Conservation (phyloP, 2,113 vertebrate genomes). For the Propithecus coquereli region DNA sequence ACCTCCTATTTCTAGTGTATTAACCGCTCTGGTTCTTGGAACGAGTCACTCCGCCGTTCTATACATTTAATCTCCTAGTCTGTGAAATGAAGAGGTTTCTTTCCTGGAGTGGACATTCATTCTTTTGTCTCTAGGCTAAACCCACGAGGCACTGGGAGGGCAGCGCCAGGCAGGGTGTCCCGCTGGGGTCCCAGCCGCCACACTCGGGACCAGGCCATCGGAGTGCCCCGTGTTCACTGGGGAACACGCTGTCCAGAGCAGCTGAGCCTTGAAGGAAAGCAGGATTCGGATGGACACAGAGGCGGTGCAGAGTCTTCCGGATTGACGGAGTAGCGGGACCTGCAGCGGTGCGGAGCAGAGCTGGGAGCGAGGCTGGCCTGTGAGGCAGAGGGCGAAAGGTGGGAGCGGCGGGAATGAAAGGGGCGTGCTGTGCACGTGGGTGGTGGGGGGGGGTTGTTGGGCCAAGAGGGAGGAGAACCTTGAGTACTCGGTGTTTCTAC, state of each 20-base stretch:
- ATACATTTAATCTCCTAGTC: neutral
- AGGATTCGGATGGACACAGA: neutral
- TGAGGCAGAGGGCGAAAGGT: neutral
- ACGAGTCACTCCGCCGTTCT: neutral
- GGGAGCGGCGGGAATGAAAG: neutral
- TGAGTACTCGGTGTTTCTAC: neutral
- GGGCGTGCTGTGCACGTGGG: neutral
- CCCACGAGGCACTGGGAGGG: neutral
- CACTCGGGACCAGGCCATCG: too few species aligned
- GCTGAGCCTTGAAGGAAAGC: neutral
- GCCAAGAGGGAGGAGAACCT: neutral
- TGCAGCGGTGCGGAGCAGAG: neutral
- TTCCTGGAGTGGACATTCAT: neutral
- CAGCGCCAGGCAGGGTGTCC: neutral
- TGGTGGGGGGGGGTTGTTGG: neutral
- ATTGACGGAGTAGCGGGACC: neutral
- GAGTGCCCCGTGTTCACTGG: fast-evolving
- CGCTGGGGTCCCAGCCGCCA: neutral
- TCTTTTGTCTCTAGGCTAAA: neutral
- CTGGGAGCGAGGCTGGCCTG: neutral
- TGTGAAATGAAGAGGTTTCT: neutral
- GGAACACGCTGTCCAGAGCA: neutral
- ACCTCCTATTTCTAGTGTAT: neutral
- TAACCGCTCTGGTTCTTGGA: neutral
- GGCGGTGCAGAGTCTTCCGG: neutral